Base-by-base conservation (phyloP, 1,140 invertebrate genomes). In the Paracyclopina nana region DNA sequence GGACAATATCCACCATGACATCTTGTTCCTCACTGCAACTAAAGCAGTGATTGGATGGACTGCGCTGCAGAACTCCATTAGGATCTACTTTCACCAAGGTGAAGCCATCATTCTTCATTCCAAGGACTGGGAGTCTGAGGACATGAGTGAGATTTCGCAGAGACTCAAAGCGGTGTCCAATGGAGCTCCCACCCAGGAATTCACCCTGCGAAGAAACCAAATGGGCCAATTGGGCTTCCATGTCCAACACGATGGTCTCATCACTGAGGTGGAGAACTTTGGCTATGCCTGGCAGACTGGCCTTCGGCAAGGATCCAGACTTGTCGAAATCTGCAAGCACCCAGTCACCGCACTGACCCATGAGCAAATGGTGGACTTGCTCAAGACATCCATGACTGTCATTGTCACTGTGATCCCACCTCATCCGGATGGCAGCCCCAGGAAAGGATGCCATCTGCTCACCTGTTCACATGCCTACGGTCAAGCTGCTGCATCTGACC, bases 181-280 rank as follows among this genome's bases (percentile, higher is more conserved):
- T 54, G 82, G 80, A 22, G 76, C 76, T 53, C 73, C 78, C 1
- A 76, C 76, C 8, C 72, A 77, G 50, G 80, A 87, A 59, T 69
- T 82, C 58, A 78, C 73, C 40, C 66, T 82, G 55, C 72, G 76
- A 54, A 68, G 86, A 16, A 90, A 87, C 60, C 74, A 74, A 38
- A 69, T 80, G 34, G 79, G 83, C 29, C 85, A 92, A 60, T 72
- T 95, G 28, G 90, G 90, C 24, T 95, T 95, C 68, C 86, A 95
- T 63, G 84, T 95, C 20, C 86, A 94, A 60, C 82, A 84, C 11
- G 90, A 95, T 65, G 91, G 90, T 3, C 75, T 95, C 3, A 85
- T 96, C 1, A 92, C 85, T 1, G 81, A 91, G 60, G 88, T 95
- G 1, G 88, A 94, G 64, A 73, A 72, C 50, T 77, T 78, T 60